Evolutionary conservation across 2,113 vertebrate species (phyloP).

Genomic region (Phrynocephalus versicolor): DNA sequence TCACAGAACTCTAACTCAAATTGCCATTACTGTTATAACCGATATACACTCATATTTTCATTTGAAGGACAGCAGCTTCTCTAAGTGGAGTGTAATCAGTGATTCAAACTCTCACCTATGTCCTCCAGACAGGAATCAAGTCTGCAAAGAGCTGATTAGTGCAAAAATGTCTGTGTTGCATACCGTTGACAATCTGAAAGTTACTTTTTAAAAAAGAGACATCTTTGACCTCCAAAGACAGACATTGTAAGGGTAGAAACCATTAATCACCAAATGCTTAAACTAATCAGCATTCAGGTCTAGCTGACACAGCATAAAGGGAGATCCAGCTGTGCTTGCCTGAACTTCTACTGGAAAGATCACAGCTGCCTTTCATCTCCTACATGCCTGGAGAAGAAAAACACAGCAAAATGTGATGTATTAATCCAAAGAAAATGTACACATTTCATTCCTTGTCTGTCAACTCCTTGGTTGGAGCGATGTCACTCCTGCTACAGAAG

Average conservation of each 20-base stretch:
- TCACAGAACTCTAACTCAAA: neutral
- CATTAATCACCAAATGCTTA: slow-evolving; percentile 21
- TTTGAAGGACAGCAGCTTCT: neutral
- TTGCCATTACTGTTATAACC: neutral
- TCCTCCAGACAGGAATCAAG: neutral
- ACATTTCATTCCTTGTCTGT: neutral
- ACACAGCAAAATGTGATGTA: neutral
- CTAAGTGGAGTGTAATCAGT: neutral
- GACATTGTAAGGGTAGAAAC: neutral
- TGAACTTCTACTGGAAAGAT: neutral
- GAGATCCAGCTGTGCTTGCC: slow-evolving; percentile 9
- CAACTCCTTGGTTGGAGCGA: neutral
- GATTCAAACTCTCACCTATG: neutral
- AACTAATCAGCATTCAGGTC: slow-evolving; percentile 10
- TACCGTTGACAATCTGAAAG: neutral
- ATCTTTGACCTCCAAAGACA: neutral
- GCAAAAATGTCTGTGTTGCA: neutral
- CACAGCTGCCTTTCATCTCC: slow-evolving; percentile 15
- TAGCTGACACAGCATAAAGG: slow-evolving; percentile 16
- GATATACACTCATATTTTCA: neutral
- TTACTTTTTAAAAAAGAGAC: neutral
- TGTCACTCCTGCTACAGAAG: neutral
- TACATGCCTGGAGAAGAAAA: neutral
- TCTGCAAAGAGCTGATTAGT: neutral
- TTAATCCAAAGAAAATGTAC: neutral